Evolutionary conservation across 2,113 vertebrate species (phyloP), one percentile per base, ranked within the genome.

Genomic region (Chloroceryle aenea): DNA sequence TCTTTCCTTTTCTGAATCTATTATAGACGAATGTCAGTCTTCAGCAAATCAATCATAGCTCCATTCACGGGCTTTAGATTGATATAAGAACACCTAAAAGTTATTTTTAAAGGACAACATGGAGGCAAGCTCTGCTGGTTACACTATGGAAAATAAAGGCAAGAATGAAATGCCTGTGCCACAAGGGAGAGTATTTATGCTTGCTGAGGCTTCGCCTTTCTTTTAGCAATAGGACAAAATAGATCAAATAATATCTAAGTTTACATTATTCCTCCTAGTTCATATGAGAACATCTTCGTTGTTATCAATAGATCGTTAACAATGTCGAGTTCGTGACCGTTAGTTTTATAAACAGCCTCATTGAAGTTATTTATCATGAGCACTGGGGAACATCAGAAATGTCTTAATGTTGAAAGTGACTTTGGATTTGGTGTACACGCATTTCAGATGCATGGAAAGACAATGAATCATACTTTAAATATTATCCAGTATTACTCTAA

Each of bases 11-110:
- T 87, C 91, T 92, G 95, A 90, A 96, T 87, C 81, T 67, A 94
- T 94, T 95, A 94, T 75, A 87, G 77, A 95, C 91, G 89, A 95
- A 96, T 92, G 91, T 75, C 94, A 95, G 80, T 64, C 91, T 82
- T 90, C 89, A 87, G 84, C 87, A 91, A 87, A 94, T 96, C 95
- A 96, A 95, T 97, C 95, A 89, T 0, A 89, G 71, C 66, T 73
- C 91, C 89, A 87, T 95, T 95, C 91, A 91, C 3, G 1, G 58
- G 30, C 53, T 82, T 95, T 81, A 91, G 89, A 94, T 66, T 97
- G 94, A 95, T 94, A 89, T 26, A 91, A 81, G 68, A 92, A 94
- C 80, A 92, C 68, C 90, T 90, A 78, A 53, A 95, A 92, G 86
- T 95, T 97, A 85, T 94, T 96, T 97, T 92, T 84, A 92, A 95